Evolutionary conservation across 2,888 invertebrate species (phyloP), one percentile per base, ranked within the genome.

Genomic region (Autographa gamma): DNA sequence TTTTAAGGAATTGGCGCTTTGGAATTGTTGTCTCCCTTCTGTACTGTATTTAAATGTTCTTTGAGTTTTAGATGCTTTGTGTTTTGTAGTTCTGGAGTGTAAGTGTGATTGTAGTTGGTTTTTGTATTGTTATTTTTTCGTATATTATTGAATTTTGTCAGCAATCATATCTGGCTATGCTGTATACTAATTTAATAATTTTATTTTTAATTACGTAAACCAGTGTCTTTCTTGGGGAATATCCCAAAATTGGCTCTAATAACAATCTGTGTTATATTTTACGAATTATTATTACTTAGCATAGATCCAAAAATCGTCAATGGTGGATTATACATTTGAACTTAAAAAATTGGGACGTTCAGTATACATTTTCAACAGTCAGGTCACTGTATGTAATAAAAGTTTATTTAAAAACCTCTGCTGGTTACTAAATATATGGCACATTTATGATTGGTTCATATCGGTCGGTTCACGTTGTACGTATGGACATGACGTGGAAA

Each of bases 1-100:
- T 83, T 84, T 84, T 82, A 79, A 77, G 74, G 73, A 81, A 82
- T 75, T 72, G 73, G 69, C 65, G 74, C 69, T 69, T 69, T 62
- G 63, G 34, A 76, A 70, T 82, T 76, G 69, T 69, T 71, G 67
- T 68, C 66, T 68, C 67, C 60, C 66, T 72, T 73, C 67, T 38
- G 66, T 43, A 41, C 52, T 66, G 65, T 48, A 66, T 67, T 62
- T 67, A 67, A 71, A 66, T 63, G 56, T 67, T 66, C 52, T 70
- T 70, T 48, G 34, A 48, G 69, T 71, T 81, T 73, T 69, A 71
- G 68, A 69, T 63, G 72, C 71, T 54, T 60, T 32, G 65, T 69
- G 77, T 74, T 58, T 7, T 66, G 31, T 58, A 73, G 43, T 43
- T 56, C 25, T 19, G 54, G 5, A 19, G 5, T 13, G 54, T 25